Evolutionary conservation across 2,888 invertebrate species (phyloP).

Genomic region (Rosalia funebris): DNA sequence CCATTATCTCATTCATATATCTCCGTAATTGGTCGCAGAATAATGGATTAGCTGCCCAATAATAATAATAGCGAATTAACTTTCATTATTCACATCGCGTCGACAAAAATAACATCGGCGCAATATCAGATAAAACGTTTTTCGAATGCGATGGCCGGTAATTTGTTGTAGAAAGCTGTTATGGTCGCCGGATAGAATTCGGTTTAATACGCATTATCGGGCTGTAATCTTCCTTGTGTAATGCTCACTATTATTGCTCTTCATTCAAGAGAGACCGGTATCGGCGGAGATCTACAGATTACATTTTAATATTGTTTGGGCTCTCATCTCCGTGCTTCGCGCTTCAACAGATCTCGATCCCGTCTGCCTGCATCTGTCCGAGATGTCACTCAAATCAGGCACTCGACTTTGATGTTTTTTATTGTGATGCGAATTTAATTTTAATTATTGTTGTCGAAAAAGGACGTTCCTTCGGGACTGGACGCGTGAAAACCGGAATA

Average conservation of each 20-base stretch:
- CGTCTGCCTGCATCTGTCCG: slow-evolving; percentile 41
- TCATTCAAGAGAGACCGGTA: slow-evolving; percentile 49
- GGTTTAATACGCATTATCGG: slow-evolving; percentile 29
- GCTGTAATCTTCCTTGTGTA: slow-evolving; percentile 46
- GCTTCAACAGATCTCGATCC: slow-evolving; percentile 49
- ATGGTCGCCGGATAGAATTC: slow-evolving; percentile 22
- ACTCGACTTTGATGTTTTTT: slow-evolving; percentile 30
- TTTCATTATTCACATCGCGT: slow-evolving; percentile 18
- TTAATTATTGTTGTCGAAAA: slow-evolving; percentile 30
- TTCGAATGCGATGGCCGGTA: slow-evolving; percentile 25
- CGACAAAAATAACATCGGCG: slow-evolving; percentile 13
- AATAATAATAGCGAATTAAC: slow-evolving; percentile 16
- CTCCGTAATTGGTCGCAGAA: background rate
- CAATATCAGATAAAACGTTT: slow-evolving; percentile 25
- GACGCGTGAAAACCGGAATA: slow-evolving; percentile 28
- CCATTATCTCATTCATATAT: background rate
- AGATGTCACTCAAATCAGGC: slow-evolving; percentile 40
- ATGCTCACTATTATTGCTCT: slow-evolving; percentile 50
- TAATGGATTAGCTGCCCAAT: slow-evolving; percentile 1
- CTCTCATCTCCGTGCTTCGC: slow-evolving; percentile 47
- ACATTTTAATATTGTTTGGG: slow-evolving; percentile 50
- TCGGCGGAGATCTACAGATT: slow-evolving; percentile 49
- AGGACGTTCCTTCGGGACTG: slow-evolving; percentile 26
- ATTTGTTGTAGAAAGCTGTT: slow-evolving; percentile 34
- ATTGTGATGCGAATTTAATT: slow-evolving; percentile 37